Evolutionary conservation across 2,888 invertebrate genomes (phyloP).

Genomic region (Leptopilina myrica): DNA sequence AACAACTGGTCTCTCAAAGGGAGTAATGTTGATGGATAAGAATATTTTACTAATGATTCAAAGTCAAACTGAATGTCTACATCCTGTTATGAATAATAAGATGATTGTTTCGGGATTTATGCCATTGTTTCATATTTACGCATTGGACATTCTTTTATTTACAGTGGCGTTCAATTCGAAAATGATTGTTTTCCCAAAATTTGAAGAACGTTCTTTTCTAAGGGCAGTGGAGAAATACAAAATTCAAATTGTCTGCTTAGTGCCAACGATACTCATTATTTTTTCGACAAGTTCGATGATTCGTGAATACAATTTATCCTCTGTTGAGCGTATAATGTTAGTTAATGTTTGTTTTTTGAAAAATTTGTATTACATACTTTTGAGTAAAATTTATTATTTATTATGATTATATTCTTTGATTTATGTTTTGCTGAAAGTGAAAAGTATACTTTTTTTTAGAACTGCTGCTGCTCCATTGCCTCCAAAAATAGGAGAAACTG

Average conservation of each 20-base stretch:
- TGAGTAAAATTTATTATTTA: background rate
- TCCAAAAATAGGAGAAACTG: slow-evolving; percentile 82
- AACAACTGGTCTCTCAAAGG: slow-evolving; percentile 80
- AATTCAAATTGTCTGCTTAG: slow-evolving; percentile 79
- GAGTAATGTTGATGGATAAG: slow-evolving; percentile 78
- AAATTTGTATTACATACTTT: background rate
- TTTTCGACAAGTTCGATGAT: slow-evolving; percentile 89
- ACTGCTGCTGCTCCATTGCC: slow-evolving; percentile 91
- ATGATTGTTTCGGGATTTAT: slow-evolving; percentile 80
- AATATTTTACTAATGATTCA: slow-evolving; percentile 72
- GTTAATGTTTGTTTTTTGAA: background rate
- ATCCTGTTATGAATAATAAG: background rate
- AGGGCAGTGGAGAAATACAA: slow-evolving; percentile 84
- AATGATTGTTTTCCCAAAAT: slow-evolving; percentile 81
- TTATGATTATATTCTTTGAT: background rate
- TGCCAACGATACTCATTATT: slow-evolving; percentile 91
- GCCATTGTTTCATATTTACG: slow-evolving; percentile 92
- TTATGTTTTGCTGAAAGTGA: too few relatives aligned
- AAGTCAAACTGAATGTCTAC: background rate
- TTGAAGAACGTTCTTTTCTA: slow-evolving; percentile 85
- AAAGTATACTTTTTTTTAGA: slow-evolving; percentile 43
- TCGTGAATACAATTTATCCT: slow-evolving; percentile 85
- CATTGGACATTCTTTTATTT: slow-evolving; percentile 83
- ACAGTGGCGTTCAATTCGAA: slow-evolving; percentile 79
- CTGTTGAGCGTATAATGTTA: slow-evolving; percentile 81